A percentile compares a stretch with the other conserved stretches of the same genome.
phyloP scores from a whole-genome alignment of 2,797 vertebrate species.

The Myripristis jacobus region DNA sequence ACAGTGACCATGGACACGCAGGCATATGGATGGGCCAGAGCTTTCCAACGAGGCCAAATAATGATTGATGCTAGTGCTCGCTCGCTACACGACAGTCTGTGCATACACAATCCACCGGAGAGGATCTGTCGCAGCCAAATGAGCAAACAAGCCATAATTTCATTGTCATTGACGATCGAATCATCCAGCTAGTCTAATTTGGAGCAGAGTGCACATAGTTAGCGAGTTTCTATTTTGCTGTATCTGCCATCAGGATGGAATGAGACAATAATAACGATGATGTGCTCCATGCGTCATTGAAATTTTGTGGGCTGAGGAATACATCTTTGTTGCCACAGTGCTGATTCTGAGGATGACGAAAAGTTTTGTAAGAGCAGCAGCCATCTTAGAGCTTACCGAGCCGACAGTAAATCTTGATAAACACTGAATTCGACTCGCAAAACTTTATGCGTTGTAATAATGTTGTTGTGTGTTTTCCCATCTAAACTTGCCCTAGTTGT shows the following conservation, averaged over 20 bases:
- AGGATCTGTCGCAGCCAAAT: slow-evolving; percentile 60
- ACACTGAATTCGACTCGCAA: slow-evolving; percentile 20
- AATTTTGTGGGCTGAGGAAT: slow-evolving; percentile 30
- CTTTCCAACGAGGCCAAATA: slow-evolving; percentile 74
- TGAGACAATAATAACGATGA: slow-evolving; percentile 28
- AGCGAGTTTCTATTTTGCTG: slow-evolving; percentile 23
- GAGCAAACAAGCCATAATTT: slow-evolving; percentile 67
- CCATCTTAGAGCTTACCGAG: slow-evolving; percentile 32
- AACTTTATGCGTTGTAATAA: neutral
- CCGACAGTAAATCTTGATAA: slow-evolving; percentile 25
- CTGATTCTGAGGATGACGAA: slow-evolving; percentile 62
- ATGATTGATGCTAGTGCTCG: slow-evolving; percentile 76
- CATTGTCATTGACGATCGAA: slow-evolving; percentile 67
- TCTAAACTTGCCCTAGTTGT: too few species aligned
- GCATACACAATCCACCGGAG: slow-evolving; percentile 62
- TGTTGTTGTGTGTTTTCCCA: slow-evolving; percentile 4
- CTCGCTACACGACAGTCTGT: slow-evolving; percentile 46
- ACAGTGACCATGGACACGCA: slow-evolving; percentile 67
- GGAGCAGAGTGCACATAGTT: slow-evolving; percentile 43
- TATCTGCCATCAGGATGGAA: slow-evolving; percentile 26
- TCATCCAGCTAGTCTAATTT: slow-evolving; percentile 61
- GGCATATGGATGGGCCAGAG: slow-evolving; percentile 75
- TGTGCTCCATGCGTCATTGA: slow-evolving; percentile 23
- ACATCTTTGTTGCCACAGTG: slow-evolving; percentile 37
- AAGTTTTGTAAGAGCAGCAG: slow-evolving; percentile 57